Evolutionary conservation across 37 sponge, comb jelly and placozoan species (phyloP).

Genomic region (Beroe ovata): DNA sequence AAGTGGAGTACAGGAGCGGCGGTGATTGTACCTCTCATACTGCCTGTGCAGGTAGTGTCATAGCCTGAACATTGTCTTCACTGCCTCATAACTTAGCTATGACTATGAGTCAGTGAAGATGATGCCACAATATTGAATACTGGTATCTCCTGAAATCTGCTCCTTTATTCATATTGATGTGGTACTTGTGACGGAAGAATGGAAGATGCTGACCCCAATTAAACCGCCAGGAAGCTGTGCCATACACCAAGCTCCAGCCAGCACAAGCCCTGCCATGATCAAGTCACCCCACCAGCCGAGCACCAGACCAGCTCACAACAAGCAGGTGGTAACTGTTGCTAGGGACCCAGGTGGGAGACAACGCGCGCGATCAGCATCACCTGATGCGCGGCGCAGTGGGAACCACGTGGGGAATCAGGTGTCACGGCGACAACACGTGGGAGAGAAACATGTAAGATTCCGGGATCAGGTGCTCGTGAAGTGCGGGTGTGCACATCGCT

Average conservation of each 20-base stretch:
- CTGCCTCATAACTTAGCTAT: too few species aligned
- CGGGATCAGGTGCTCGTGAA: slow-evolving; percentile 4
- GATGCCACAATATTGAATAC: too few species aligned
- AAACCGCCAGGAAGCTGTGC: too few species aligned
- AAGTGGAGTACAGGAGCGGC: neutral
- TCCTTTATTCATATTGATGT: too few species aligned
- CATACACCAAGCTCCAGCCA: too few species aligned
- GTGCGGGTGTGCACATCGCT: neutral
- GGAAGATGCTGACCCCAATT: too few species aligned
- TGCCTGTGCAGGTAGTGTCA: neutral
- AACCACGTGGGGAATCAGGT: neutral
- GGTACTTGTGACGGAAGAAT: too few species aligned
- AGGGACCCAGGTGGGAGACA: neutral
- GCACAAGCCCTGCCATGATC: too few species aligned
- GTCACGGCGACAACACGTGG: neutral
- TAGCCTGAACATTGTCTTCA: too few species aligned
- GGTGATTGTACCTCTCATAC: neutral
- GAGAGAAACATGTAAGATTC: slow-evolving; percentile 10
- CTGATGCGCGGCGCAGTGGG: neutral
- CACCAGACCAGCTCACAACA: neutral
- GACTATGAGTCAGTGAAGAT: too few species aligned
- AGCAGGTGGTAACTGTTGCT: neutral
- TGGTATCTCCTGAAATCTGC: too few species aligned
- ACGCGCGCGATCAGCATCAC: neutral
- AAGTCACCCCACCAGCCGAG: neutral